These are phyloP conservation scores for Mallotus villosus DNA, from an alignment of 2,797 vertebrate genomes.

Conservation along the genomic window DNA sequence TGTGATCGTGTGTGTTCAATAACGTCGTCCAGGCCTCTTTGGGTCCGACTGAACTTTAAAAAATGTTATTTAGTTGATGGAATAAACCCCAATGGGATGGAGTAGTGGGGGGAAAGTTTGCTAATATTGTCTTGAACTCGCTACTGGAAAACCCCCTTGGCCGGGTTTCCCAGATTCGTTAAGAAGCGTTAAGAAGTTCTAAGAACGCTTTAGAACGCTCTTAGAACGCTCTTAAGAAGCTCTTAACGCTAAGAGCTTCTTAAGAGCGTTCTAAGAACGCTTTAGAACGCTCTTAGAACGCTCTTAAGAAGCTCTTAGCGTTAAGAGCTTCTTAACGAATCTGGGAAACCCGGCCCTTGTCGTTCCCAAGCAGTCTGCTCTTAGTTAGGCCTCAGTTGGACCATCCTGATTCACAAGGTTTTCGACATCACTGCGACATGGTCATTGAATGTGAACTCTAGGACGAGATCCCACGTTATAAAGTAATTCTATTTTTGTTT, in stretches of 20 bases:
- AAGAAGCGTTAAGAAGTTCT: no score
- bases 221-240: no score
- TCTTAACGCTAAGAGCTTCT: no score
- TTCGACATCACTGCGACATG: constrained; percentile 18
- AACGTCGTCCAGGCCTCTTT: not conserved
- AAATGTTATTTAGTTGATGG: not conserved
- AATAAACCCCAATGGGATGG: not conserved
- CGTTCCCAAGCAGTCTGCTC: constrained; percentile 15
- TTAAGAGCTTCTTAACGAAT: no score
- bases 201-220: no score
- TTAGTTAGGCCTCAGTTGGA: constrained; percentile 54
- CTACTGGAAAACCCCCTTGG: constrained; percentile 7
- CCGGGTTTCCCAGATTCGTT: no score
- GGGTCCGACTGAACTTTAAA: not conserved
- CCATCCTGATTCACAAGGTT: constrained; percentile 41
- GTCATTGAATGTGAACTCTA: constrained; percentile 26
- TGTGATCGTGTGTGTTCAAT: constrained; percentile 26
- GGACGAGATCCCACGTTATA: constrained; percentile 32
- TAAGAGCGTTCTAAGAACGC: no score
- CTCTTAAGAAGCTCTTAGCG: no score
- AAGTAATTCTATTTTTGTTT: constrained; percentile 52
- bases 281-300: no score
- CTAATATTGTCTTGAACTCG: constrained; percentile 5
- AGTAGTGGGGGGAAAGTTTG: not conserved
- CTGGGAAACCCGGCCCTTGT: no score